A percentile compares a stretch with the other conserved stretches of the same genome.
phyloP scores from a whole-genome alignment of 2,113 vertebrate genomes.

The Pipra filicauda region DNA sequence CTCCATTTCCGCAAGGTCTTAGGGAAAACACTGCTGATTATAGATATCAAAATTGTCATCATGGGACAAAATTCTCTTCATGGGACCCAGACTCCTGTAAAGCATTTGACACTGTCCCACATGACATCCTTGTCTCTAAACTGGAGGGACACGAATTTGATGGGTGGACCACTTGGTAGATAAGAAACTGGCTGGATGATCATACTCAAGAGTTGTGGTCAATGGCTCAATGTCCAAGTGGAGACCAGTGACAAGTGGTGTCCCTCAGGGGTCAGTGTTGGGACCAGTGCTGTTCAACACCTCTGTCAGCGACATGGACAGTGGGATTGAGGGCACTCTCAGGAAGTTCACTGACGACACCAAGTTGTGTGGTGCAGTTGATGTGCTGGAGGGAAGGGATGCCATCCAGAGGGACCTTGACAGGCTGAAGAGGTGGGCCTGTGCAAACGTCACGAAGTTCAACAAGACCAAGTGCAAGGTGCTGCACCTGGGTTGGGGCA shows the following conservation, averaged over 20 bases:
- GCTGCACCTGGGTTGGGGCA: background rate
- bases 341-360: background rate
- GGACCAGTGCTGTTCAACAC: background rate
- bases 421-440: background rate
- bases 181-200: background rate
- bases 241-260: background rate
- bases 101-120: background rate
- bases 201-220: background rate
- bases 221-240: background rate
- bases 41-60: background rate
- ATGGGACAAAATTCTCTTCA: background rate
- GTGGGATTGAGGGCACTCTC: background rate
- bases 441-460: background rate
- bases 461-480: background rate
- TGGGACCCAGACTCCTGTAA: background rate
- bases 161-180: background rate
- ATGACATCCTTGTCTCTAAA: background rate
- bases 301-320: background rate
- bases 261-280: background rate
- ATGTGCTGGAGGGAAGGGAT: background rate
- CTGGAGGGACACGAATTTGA: background rate
- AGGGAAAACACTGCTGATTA: background rate
- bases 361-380: background rate
- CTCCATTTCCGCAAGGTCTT: background rate
- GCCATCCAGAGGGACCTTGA: background rate